These are phyloP conservation scores for Synergus itoensis DNA, from an alignment of 2,888 invertebrate genomes.

Conservation along the genomic window DNA sequence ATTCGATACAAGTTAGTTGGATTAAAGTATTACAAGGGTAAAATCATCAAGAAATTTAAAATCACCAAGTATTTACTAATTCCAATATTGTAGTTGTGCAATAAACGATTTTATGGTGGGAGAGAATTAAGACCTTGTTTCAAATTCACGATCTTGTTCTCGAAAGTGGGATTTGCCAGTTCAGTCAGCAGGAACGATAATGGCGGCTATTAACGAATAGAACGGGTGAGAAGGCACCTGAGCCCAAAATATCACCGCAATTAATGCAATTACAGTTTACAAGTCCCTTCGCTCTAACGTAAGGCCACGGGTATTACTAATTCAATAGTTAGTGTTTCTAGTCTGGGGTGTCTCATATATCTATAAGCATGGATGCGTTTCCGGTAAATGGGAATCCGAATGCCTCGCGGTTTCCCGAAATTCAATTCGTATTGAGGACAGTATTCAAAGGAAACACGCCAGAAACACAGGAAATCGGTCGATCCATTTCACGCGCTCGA, in stretches of 20 bases:
- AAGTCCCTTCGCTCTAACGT: constrained; percentile 69
- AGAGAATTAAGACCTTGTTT: background rate
- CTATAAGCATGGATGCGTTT: constrained; percentile 56
- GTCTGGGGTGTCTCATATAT: background rate
- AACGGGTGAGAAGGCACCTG: constrained; percentile 74
- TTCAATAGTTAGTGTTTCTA: constrained; percentile 56
- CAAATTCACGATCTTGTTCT: constrained; percentile 3
- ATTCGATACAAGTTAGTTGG: background rate
- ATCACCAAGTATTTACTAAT: no score
- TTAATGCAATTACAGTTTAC: constrained; percentile 77
- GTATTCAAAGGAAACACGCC: background rate
- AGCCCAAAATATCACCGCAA: constrained; percentile 76
- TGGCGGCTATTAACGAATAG: constrained; percentile 76
- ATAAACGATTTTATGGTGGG: no score
- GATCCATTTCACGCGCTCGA: background rate
- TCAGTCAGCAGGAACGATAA: constrained; percentile 61
- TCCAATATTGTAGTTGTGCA: no score
- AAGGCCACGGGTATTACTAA: constrained; percentile 68
- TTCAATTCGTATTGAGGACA: background rate
- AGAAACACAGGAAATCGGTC: constrained; percentile 2
- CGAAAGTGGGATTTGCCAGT: constrained; percentile 27
- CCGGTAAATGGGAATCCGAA: constrained; percentile 48
- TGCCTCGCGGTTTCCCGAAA: background rate
- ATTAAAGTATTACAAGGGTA: no score
- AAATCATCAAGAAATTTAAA: no score